Percentiles rank a stretch among this genome's conserved stretches.
Conservation (phyloP, 92 coral and sea anemone species). For the Zoanthus sansibaricus region DNA sequence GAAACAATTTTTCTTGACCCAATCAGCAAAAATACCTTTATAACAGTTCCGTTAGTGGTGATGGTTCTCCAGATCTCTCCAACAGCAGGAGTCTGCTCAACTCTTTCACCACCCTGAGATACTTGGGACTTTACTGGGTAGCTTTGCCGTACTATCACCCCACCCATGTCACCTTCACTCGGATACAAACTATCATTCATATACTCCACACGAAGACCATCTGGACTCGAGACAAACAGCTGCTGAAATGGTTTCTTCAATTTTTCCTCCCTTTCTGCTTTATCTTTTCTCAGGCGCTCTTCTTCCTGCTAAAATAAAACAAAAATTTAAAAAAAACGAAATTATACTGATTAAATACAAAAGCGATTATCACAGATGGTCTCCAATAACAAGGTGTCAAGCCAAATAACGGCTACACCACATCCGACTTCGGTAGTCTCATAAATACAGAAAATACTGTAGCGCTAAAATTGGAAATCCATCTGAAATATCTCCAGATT, state of each 20-base stretch:
- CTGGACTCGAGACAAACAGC: slow-evolving; percentile 90
- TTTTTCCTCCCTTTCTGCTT: slow-evolving; percentile 71
- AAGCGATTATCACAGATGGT: no score
- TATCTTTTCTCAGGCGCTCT: slow-evolving; percentile 73
- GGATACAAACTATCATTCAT: slow-evolving; percentile 76
- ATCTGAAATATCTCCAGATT: no score
- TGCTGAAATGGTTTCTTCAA: slow-evolving; percentile 82
- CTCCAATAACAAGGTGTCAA: no score
- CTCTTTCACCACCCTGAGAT: slow-evolving; percentile 67
- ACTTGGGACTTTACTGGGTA: slow-evolving; percentile 88
- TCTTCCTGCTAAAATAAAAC: slow-evolving; percentile 19
- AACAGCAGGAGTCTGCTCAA: slow-evolving; percentile 77
- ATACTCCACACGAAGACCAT: slow-evolving; percentile 91
- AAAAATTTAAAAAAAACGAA: not conserved
- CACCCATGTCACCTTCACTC: slow-evolving; percentile 79
- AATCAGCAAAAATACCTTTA: slow-evolving; percentile 66
- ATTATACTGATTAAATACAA: no score
- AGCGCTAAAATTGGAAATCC: no score
- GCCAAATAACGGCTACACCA: no score
- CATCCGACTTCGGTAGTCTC: no score
- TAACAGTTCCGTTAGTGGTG: slow-evolving; percentile 91
- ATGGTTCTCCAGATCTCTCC: slow-evolving; percentile 86
- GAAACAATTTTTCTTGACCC: no score
- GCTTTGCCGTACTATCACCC: slow-evolving; percentile 87
- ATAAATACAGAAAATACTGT: no score